Percentiles rank a stretch among this genome's conserved stretches.
Conservation (phyloP, 1,140 invertebrate genomes). For the Drosophila repletoides region DNA sequence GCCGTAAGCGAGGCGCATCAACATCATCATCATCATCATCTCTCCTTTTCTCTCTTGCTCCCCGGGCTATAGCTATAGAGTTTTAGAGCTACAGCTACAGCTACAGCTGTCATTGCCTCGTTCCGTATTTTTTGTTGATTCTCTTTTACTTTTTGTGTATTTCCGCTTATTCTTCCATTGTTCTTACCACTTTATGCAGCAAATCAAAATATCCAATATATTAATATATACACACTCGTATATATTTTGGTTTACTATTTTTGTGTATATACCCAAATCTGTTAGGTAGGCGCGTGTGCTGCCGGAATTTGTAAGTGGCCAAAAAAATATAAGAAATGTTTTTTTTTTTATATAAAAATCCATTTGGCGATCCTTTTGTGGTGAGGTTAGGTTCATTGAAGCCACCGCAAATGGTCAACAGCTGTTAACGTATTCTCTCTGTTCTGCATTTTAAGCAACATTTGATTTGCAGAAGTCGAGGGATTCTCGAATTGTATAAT, state of each 20-base stretch:
- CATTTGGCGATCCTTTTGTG: slow-evolving; percentile 65
- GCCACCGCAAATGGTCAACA: slow-evolving; percentile 61
- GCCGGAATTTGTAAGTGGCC: slow-evolving; percentile 65
- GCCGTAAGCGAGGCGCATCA: slow-evolving; percentile 75
- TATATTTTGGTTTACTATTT: slow-evolving; percentile 36
- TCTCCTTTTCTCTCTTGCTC: slow-evolving; percentile 28
- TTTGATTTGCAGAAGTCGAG: slow-evolving; percentile 42
- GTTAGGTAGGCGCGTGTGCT: slow-evolving; percentile 47
- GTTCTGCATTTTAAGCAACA: slow-evolving; percentile 21
- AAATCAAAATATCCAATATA: slow-evolving; percentile 58
- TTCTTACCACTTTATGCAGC: slow-evolving; percentile 68
- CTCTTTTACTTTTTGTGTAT: slow-evolving; percentile 55
- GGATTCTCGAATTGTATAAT: no score
- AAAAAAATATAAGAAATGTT: slow-evolving; percentile 31
- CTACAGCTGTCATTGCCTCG: slow-evolving; percentile 50
- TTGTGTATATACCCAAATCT: slow-evolving; percentile 19
- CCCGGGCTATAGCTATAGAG: slow-evolving; percentile 24
- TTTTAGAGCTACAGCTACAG: not conserved
- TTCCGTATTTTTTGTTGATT: slow-evolving; percentile 26
- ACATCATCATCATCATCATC: slow-evolving; percentile 31
- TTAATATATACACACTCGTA: slow-evolving; percentile 33
- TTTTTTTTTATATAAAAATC: not conserved
- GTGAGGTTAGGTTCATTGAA: slow-evolving; percentile 28
- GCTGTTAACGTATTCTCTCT: slow-evolving; percentile 43
- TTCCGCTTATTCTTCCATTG: slow-evolving; percentile 67